Conservation (phyloP, 2,113 vertebrate species). For the Vidua macroura region DNA sequence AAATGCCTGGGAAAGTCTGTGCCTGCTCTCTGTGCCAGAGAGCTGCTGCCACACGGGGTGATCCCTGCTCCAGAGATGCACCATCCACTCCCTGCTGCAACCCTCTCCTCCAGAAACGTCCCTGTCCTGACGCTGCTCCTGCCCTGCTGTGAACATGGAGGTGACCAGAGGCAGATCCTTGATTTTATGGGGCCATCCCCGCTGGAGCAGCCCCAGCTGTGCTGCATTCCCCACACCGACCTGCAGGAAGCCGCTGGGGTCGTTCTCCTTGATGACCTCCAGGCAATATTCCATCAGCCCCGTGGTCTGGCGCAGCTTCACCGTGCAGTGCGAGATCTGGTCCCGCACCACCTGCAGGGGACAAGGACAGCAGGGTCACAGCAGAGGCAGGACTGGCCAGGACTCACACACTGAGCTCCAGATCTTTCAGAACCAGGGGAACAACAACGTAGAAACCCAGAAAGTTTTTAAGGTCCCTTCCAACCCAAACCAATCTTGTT, state of each 20-base stretch:
- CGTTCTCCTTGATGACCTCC: constrained; percentile 99
- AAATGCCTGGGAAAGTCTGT: too few relatives aligned
- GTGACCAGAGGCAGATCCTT: background rate
- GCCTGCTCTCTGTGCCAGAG: too few relatives aligned
- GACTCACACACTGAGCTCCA: rapidly evolving
- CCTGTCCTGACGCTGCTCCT: background rate
- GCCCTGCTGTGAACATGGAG: background rate
- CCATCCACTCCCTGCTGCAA: background rate
- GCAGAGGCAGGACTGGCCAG: background rate
- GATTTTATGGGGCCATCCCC: background rate
- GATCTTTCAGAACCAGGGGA: background rate
- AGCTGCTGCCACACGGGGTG: too few relatives aligned
- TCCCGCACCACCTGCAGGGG: constrained; percentile 90
- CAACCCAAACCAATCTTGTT: too few relatives aligned
- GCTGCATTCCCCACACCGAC: constrained; percentile 50
- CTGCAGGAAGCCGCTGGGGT: constrained; percentile 97
- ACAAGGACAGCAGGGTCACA: background rate
- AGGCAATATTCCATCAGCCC: constrained; percentile 98
- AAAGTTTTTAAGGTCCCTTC: background rate
- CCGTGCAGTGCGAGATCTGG: constrained; percentile 97
- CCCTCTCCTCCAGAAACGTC: rapidly evolving
- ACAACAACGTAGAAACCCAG: background rate
- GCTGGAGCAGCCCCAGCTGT: background rate
- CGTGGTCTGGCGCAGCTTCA: constrained; percentile 96
- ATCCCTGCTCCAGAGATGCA: background rate